phyloP scores from a whole-genome alignment of 2,113 vertebrate species.

The Sisor rabdophorus region DNA sequence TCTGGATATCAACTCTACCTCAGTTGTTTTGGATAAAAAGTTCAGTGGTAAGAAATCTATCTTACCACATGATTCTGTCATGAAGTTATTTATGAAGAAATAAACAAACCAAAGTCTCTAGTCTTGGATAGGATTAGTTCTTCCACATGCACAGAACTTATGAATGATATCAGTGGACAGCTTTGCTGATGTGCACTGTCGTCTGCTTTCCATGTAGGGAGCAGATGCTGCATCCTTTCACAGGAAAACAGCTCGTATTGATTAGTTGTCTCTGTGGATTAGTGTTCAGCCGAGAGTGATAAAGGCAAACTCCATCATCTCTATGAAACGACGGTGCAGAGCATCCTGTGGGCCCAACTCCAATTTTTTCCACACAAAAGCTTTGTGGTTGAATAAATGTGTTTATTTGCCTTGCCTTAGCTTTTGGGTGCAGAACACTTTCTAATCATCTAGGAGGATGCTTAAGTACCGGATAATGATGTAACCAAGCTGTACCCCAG shows the following conservation, averaged over 20 bases:
- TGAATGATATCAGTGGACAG: slow-evolving; percentile 32
- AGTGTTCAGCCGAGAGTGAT: slow-evolving; percentile 46
- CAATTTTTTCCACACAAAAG: neutral
- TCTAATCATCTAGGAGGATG: neutral
- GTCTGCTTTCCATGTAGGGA: slow-evolving; percentile 14
- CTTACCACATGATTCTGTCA: neutral
- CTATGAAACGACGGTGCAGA: slow-evolving; percentile 20
- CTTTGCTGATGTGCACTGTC: slow-evolving; percentile 29
- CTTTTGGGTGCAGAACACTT: neutral
- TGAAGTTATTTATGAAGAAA: neutral
- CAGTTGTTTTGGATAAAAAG: neutral
- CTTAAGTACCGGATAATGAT: no score
- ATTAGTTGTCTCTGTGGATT: slow-evolving; percentile 48
- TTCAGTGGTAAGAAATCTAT: neutral
- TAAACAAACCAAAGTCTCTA: neutral
- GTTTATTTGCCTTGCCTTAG: slow-evolving; percentile 12
- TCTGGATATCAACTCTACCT: neutral
- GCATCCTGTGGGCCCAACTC: neutral
- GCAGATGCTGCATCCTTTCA: slow-evolving; percentile 45
- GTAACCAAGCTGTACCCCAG: no score
- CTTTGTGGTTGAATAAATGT: slow-evolving; percentile 15
- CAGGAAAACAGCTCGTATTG: slow-evolving; percentile 37
- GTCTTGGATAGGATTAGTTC: neutral
- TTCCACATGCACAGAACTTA: slow-evolving; percentile 26
- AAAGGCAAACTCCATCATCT: slow-evolving; percentile 41